These are phyloP conservation scores for Eurois occulta DNA, from an alignment of 2,888 invertebrate genomes.

Conservation along the genomic window DNA sequence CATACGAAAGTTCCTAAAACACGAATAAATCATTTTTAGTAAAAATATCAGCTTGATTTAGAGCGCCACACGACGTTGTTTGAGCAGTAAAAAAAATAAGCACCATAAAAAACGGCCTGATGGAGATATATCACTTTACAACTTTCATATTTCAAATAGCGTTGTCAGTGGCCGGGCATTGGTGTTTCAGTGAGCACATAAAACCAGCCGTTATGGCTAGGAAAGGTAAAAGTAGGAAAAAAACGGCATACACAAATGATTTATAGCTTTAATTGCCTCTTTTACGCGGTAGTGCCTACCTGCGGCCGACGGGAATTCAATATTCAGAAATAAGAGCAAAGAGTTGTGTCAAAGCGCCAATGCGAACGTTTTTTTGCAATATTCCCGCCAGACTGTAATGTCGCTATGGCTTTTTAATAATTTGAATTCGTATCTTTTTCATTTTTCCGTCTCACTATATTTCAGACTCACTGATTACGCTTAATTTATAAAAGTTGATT, in stretches of 20 bases:
- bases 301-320: slow-evolving; percentile 82
- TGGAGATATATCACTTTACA: slow-evolving; percentile 87
- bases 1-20: slow-evolving; percentile 73
- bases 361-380: slow-evolving; percentile 63
- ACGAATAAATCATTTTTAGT: slow-evolving; percentile 80
- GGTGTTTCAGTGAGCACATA: slow-evolving; percentile 79
- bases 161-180: slow-evolving; percentile 80
- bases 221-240: slow-evolving; percentile 77
- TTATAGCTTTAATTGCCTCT: slow-evolving; percentile 88
- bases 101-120: slow-evolving; percentile 82
- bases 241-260: slow-evolving; percentile 82
- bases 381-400: slow-evolving; percentile 41
- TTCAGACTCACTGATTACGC: neutral
- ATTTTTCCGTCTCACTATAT: slow-evolving; percentile 2
- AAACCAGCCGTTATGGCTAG: slow-evolving; percentile 78
- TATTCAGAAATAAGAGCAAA: slow-evolving; percentile 84
- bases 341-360: slow-evolving; percentile 73
- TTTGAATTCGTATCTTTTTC: slow-evolving; percentile 18
- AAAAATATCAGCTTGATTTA: slow-evolving; percentile 82
- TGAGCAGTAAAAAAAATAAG: slow-evolving; percentile 82
- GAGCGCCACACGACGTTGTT: slow-evolving; percentile 78
- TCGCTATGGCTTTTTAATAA: slow-evolving; percentile 46
- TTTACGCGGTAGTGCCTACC: slow-evolving; percentile 78
- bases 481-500: slow-evolving; percentile 7
- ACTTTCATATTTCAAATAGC: slow-evolving; percentile 88